Evolutionary conservation across 2,797 vertebrate genomes (phyloP).

Genomic region (Eidolon dupreanum): DNA sequence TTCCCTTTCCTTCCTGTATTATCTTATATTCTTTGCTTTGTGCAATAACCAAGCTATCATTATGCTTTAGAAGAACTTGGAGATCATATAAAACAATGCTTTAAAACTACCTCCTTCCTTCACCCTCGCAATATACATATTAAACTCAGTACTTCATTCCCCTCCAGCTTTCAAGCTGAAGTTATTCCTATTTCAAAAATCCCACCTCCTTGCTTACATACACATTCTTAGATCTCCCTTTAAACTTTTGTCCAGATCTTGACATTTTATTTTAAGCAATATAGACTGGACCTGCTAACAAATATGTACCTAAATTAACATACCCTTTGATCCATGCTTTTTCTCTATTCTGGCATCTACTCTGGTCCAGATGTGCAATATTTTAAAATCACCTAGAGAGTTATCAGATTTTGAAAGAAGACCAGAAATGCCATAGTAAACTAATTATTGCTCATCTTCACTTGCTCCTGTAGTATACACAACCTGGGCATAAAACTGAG

Average conservation of each 20-base stretch:
- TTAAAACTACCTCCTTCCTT: neutral
- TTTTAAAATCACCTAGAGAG: neutral
- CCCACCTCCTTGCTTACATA: neutral
- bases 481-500: neutral
- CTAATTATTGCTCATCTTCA: neutral
- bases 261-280: neutral
- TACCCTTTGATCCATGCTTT: neutral
- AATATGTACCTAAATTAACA: neutral
- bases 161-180: neutral
- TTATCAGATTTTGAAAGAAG: neutral
- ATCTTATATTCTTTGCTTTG: neutral
- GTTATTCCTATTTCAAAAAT: neutral
- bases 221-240: neutral
- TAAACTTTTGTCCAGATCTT: neutral
- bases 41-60: neutral
- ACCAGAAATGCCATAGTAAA: neutral
- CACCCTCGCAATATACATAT: neutral
- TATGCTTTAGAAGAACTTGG: neutral
- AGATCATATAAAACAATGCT: neutral
- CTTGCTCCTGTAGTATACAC: neutral
- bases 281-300: neutral
- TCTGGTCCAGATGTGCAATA: neutral
- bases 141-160: fast-evolving
- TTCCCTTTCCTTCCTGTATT: neutral
- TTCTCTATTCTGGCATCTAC: neutral